These are phyloP conservation scores for Zosterops lateralis DNA, from an alignment of 2,113 vertebrate species.

Conservation along the genomic window DNA sequence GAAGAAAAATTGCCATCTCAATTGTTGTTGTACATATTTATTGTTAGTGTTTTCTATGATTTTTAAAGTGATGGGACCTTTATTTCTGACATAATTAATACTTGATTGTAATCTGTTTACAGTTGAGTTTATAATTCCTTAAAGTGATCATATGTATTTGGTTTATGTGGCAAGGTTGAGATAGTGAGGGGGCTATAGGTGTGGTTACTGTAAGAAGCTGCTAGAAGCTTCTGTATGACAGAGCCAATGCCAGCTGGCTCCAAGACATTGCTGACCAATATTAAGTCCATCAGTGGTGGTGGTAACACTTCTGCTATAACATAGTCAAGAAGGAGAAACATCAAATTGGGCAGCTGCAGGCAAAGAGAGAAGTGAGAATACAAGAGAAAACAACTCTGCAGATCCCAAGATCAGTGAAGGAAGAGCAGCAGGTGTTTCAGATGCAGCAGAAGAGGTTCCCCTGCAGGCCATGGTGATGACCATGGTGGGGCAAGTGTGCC, in stretches of 20 bases:
- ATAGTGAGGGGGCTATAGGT: neutral
- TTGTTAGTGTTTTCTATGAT: neutral
- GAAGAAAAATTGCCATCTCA: neutral
- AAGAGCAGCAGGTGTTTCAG: neutral
- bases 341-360: neutral
- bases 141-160: neutral
- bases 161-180: neutral
- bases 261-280: neutral
- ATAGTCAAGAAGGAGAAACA: neutral
- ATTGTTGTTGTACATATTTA: neutral
- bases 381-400: neutral
- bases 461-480: rapidly evolving
- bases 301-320: neutral
- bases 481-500: neutral
- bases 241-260: neutral
- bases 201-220: neutral
- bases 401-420: neutral
- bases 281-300: no score
- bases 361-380: neutral
- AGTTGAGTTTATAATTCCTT: neutral
- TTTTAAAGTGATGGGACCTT: neutral
- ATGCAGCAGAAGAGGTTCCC: neutral
- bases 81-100: neutral
- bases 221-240: neutral
- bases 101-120: neutral